Evolutionary conservation across 2,113 vertebrate species (phyloP), one percentile per base, ranked within the genome.

Genomic region (Danionella cerebrum): DNA sequence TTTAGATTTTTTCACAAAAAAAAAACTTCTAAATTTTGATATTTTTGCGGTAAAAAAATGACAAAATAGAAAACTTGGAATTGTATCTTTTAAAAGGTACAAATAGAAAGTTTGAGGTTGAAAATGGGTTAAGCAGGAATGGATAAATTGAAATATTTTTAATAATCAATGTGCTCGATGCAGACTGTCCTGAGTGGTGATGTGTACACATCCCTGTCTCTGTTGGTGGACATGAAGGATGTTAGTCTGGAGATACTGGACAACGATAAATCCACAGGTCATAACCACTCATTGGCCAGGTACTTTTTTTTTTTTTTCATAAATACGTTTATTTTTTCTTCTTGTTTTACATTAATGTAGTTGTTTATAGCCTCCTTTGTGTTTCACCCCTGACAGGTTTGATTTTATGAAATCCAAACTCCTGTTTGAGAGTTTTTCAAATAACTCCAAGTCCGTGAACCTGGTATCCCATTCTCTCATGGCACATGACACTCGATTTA

Each of bases 381-480:
- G 52, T 73, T 19, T 58, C 1, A 75, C 47, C 57, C 45, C 29
- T 63, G 53, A 53, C 67, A 99, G 96, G 79, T 98, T 99, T 80
- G 94, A 98, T 83, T 98, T 98, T 76, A 95, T 95, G 87, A 98
- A 98, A 79, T 98, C 96, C 52, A 97, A 98, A 80, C 78, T 99
- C 73, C 92, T 97, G 38, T 98, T 93, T 84, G 94, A 98, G 82
- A 94, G 91, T 77, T 96, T 92, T 76, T 99, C 96, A 44, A 97
- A 98, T 8, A 88, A 92, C 55, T 94, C 93, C 11, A 95, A 90
- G 70, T 94, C 94, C 1, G 82, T 97, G 67, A 98, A 97, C 84
- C 71, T 99, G 87, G 94, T 98, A 45, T 98, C 94, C 53, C 96
- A 98, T 82, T 98, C 96, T 18, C 91, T 99, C 84, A 87, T 96